Evolutionary conservation across 2,888 invertebrate genomes (phyloP).

Genomic region (Drosophila diplacantha): DNA sequence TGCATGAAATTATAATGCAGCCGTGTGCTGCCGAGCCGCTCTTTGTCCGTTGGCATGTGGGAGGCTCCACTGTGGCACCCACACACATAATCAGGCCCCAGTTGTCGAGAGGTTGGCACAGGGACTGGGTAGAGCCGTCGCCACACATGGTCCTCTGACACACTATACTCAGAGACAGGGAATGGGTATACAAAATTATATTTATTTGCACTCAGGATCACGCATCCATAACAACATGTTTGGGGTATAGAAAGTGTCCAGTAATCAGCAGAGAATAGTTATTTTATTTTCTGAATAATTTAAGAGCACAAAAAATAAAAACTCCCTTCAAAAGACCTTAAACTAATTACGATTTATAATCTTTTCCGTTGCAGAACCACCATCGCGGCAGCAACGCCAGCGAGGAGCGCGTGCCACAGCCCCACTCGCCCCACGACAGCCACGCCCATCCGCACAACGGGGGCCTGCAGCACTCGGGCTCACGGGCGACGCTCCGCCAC

Average conservation of each 20-base stretch:
- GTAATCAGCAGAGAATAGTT: not conserved
- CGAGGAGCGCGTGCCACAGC: slow-evolving; percentile 78
- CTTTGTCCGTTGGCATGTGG: slow-evolving; percentile 41
- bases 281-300: not conserved
- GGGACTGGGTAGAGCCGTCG: not conserved
- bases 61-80: slow-evolving; percentile 39
- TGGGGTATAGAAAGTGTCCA: not conserved
- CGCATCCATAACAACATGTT: not conserved
- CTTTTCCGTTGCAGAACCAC: slow-evolving; percentile 75
- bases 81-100: slow-evolving; percentile 36
- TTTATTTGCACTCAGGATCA: slow-evolving; percentile 17
- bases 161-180: slow-evolving; percentile 8
- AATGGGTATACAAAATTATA: slow-evolving; percentile 17
- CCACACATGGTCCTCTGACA: slow-evolving; percentile 28
- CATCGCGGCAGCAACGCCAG: slow-evolving; percentile 73
- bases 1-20: slow-evolving; percentile 72
- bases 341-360: slow-evolving; percentile 12
- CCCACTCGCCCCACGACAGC: slow-evolving; percentile 74
- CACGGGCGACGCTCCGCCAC: slow-evolving; percentile 75
- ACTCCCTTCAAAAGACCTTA: not conserved
- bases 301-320: not conserved
- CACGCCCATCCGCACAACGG: slow-evolving; percentile 49
- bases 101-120: slow-evolving; percentile 4
- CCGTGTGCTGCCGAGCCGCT: slow-evolving; percentile 26
- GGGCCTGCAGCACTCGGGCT: slow-evolving; percentile 74